Evolutionary conservation across 2,888 invertebrate species (phyloP).

Genomic region (Acrocyrtus sp.): DNA sequence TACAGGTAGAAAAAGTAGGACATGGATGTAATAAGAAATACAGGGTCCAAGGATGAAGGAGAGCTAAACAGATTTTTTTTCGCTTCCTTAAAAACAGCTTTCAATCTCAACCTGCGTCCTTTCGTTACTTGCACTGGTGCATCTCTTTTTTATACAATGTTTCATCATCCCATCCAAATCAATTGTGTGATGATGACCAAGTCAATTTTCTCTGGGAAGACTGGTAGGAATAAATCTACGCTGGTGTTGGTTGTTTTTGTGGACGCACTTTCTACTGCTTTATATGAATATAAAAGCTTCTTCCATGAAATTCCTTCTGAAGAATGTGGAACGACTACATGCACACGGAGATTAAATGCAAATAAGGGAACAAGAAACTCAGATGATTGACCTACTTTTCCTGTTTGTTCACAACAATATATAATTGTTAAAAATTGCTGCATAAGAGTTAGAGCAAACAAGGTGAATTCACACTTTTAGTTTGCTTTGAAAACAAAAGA

Average conservation of each 20-base stretch:
- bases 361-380: neutral
- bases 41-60: neutral
- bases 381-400: conserved; percentile 19
- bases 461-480: neutral
- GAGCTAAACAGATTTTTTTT: neutral
- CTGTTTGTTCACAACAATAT: no score
- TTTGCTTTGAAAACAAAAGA: no score
- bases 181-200: no score
- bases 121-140: neutral
- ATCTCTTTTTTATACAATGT: no score
- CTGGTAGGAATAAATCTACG: no score
- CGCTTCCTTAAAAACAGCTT: neutral
- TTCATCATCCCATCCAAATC: no score
- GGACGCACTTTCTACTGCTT: no score
- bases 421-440: no score
- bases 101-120: neutral
- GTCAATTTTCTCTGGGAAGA: no score
- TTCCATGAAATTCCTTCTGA: neutral
- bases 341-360: conserved; percentile 11
- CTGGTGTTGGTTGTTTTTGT: no score
- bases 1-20: neutral
- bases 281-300: no score
- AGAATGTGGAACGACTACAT: conserved; percentile 11
- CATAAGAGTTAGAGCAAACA: conserved; percentile 12
- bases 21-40: neutral